Base-by-base conservation (phyloP, 2,797 vertebrate genomes). In the Todus mexicanus region DNA sequence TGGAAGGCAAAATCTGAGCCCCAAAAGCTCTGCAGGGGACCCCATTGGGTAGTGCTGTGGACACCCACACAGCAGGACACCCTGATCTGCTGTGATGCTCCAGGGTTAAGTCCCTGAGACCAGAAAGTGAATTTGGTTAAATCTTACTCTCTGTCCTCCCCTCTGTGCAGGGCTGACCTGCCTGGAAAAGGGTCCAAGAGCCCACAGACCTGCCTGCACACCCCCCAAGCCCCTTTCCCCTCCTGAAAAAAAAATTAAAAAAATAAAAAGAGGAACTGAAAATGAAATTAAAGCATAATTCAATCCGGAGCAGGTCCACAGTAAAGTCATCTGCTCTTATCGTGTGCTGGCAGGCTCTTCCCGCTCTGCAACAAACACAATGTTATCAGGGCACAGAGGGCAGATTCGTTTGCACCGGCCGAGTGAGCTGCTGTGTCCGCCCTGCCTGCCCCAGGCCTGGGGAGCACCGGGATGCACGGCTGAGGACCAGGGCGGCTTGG, bases 291-390 rank as follows among this genome's bases (percentile, higher is more conserved):
- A 94, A 94, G 89, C 93, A 90, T 92, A 95, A 96, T 93, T 95
- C 94, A 96, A 95, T 95, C 95, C 86, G 74, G 75, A 95, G 96
- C 17, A 0, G 81, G 92, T 96, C 94, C 96, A 84, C 90, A 94
- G 93, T 96, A 96, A 94, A 95, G 95, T 93, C 94, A 90, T 93
- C 85, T 95, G 89, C 88, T 94, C 95, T 97, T 97, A 97, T 97
- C 97, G 81, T 90, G 64, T 63, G n/a, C 96, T 90, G 89, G 93
- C 97, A 97, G 97, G 92, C 94, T 95, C 94, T 94, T 86, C 95
- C 95, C 93, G 61, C 94, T 86, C 93, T 22, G 64, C 81, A 82
- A 96, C 89, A 95, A 94, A 96, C 96, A 97, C 96, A 97, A 96
- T 96, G 95, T 96, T 97, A 96, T 96, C 96, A 97, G 94, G 92